A percentile compares a stretch with the other conserved stretches of the same genome.
These are phyloP conservation scores for Scarus forsteni DNA, from an alignment of 2,797 vertebrate species.

Conservation along the genomic window DNA sequence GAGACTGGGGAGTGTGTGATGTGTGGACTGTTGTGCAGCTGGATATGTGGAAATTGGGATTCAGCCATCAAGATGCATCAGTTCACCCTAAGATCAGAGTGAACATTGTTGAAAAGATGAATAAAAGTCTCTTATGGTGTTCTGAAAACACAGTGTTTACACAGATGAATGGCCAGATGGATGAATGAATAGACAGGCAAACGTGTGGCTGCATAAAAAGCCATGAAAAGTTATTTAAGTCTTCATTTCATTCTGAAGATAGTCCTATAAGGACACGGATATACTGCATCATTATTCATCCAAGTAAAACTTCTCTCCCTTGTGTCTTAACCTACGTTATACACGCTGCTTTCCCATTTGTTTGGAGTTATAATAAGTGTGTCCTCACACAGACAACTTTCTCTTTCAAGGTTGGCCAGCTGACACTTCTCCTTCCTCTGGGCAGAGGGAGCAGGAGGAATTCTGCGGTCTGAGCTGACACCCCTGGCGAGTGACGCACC, in stretches of 20 bases:
- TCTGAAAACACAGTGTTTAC: too few relatives aligned
- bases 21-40: too few relatives aligned
- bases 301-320: slow-evolving; percentile 12
- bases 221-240: slow-evolving; percentile 25
- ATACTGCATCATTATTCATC: slow-evolving; percentile 20
- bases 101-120: too few relatives aligned
- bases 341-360: slow-evolving; percentile 37
- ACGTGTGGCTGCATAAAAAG: neutral
- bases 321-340: slow-evolving; percentile 2
- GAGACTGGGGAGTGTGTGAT: too few relatives aligned
- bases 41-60: too few relatives aligned
- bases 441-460: slow-evolving; percentile 66
- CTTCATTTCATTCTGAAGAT: slow-evolving; percentile 12
- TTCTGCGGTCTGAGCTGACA: slow-evolving; percentile 54
- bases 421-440: slow-evolving; percentile 68
- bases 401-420: slow-evolving; percentile 72
- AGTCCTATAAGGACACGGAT: slow-evolving; percentile 15
- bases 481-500: slow-evolving; percentile 48
- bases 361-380: slow-evolving; percentile 52
- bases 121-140: too few relatives aligned
- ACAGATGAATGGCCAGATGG: too few relatives aligned
- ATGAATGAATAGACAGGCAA: too few relatives aligned
- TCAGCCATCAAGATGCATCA: too few relatives aligned
- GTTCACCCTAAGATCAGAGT: too few relatives aligned
- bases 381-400: slow-evolving; percentile 63